Evolutionary conservation across 2,113 vertebrate genomes (phyloP).

Genomic region (Chascanopsetta lugubris): DNA sequence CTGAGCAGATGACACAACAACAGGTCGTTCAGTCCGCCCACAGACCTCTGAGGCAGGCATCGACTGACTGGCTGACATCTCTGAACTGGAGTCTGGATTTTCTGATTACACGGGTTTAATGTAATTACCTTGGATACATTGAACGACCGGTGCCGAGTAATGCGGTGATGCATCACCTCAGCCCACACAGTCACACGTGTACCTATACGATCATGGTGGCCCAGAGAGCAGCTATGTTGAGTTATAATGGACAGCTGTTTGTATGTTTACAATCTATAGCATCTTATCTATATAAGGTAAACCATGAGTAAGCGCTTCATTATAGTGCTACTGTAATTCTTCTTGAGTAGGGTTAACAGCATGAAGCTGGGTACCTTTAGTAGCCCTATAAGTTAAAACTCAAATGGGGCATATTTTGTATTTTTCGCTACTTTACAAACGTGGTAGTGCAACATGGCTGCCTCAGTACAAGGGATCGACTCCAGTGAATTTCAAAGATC

Average conservation of each 20-base stretch:
- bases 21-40: slow-evolving; percentile 27
- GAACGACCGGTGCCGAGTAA: slow-evolving; percentile 47
- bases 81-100: slow-evolving; percentile 76
- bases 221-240: slow-evolving; percentile 19
- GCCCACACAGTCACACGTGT: slow-evolving; percentile 26
- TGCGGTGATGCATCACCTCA: slow-evolving; percentile 51
- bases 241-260: slow-evolving; percentile 50
- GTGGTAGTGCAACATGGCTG: too few species aligned
- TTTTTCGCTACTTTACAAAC: too few species aligned
- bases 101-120: slow-evolving; percentile 72
- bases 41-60: slow-evolving; percentile 32
- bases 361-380: too few species aligned
- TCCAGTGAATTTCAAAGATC: too few species aligned
- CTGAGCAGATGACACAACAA: slow-evolving; percentile 57
- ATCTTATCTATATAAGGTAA: too few species aligned
- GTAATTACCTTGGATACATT: slow-evolving; percentile 72
- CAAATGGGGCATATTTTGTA: too few species aligned
- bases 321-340: too few species aligned
- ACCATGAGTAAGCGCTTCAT: too few species aligned
- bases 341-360: too few species aligned
- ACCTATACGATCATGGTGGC: slow-evolving; percentile 9
- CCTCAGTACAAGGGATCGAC: too few species aligned
- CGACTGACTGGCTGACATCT: slow-evolving; percentile 67
- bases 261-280: too few species aligned
- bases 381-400: too few species aligned